phyloP scores from a whole-genome alignment of 2,797 vertebrate genomes.

The Lagorchestes hirsutus region DNA sequence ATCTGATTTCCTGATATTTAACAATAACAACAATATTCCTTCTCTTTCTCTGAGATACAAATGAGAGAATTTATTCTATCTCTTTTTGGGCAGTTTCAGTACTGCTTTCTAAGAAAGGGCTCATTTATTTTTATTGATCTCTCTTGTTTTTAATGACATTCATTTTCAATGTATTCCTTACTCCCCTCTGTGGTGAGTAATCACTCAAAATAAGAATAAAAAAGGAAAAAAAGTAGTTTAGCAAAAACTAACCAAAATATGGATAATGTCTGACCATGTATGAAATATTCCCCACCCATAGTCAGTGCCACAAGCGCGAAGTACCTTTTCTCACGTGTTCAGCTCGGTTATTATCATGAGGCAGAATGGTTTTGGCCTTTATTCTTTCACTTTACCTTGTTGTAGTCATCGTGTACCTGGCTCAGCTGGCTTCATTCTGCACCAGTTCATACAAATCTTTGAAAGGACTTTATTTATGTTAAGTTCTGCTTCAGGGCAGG shows the following conservation, averaged over 20 bases:
- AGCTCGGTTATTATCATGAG: background rate
- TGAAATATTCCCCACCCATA: background rate
- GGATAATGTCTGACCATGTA: background rate
- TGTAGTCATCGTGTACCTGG: background rate
- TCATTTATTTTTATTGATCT: background rate
- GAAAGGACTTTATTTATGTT: background rate
- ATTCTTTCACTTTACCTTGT: background rate
- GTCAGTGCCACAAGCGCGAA: background rate
- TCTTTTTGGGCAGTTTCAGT: background rate
- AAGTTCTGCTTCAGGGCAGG: background rate
- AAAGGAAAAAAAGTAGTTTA: background rate
- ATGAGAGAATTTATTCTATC: background rate
- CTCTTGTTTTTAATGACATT: background rate
- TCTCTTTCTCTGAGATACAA: background rate
- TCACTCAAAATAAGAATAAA: background rate
- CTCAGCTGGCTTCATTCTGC: background rate
- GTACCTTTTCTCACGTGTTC: background rate
- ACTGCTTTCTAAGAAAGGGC: background rate
- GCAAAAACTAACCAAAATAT: background rate
- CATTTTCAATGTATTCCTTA: background rate
- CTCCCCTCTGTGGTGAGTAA: background rate
- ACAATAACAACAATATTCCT: background rate
- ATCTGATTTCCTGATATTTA: background rate
- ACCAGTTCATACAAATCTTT: background rate
- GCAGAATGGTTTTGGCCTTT: background rate